Percentiles rank a stretch among this genome's conserved stretches.
phyloP scores from a whole-genome alignment of 2,797 vertebrate species.

The Pseudochirops cupreus region DNA sequence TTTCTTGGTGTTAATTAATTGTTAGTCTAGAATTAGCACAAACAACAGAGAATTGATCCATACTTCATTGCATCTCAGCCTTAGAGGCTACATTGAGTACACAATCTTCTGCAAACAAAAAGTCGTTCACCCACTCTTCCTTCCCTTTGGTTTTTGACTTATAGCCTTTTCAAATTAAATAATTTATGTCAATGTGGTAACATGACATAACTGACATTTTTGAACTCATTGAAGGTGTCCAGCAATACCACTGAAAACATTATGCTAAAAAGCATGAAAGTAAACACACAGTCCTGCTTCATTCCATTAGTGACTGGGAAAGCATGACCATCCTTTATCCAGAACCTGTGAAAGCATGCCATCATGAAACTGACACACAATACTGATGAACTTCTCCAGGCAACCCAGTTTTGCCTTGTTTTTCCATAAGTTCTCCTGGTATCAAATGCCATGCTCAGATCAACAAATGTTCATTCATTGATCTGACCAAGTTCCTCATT shows the following conservation, averaged over 20 bases:
- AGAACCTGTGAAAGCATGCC: not conserved
- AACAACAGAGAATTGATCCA: not conserved
- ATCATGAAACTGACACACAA: not conserved
- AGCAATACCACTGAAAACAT: not conserved
- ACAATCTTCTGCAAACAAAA: not conserved
- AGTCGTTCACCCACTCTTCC: not conserved
- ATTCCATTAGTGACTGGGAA: not conserved
- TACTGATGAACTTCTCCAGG: not conserved
- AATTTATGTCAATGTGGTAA: not conserved
- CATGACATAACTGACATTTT: not conserved
- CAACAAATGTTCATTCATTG: not conserved
- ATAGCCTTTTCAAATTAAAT: not conserved
- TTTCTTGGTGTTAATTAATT: not conserved
- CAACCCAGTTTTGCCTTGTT: not conserved
- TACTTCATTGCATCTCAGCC: not conserved
- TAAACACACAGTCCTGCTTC: not conserved
- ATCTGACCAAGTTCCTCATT: not conserved
- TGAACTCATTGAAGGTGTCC: not conserved
- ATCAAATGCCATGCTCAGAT: not conserved
- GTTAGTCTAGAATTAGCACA: not conserved
- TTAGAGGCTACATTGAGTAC: not conserved
- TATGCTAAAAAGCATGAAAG: not conserved
- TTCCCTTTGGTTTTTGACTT: not conserved
- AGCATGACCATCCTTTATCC: not conserved
- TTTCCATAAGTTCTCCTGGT: not conserved